These are phyloP conservation scores for Onthophagus taurus DNA, from an alignment of 1,140 invertebrate genomes.

Conservation along the genomic window DNA sequence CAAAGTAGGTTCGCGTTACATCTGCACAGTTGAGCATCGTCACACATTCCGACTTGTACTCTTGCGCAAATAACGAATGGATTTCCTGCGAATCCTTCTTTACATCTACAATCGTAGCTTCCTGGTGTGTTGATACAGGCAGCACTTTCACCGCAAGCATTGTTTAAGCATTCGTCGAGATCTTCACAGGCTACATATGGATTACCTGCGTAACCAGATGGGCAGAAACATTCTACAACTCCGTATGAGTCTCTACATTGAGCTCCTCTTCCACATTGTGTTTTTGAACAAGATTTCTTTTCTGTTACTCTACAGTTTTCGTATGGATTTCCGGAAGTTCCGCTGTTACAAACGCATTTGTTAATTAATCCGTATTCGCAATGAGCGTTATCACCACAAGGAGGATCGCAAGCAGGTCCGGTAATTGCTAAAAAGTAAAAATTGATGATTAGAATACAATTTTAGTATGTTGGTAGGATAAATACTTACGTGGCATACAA, in stretches of 20 bases:
- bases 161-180: constrained; percentile 73
- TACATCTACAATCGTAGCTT: constrained; percentile 78
- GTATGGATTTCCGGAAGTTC: constrained; percentile 80
- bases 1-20: constrained; percentile 62
- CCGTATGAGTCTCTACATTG: constrained; percentile 64
- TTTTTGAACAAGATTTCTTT: constrained; percentile 60
- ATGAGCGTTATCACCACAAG: constrained; percentile 73
- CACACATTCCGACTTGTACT: constrained; percentile 55
- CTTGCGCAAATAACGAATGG: constrained; percentile 69
- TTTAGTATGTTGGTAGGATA: background rate
- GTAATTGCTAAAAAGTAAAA: constrained; percentile 53
- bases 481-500: constrained; percentile 80
- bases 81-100: constrained; percentile 71
- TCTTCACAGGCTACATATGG: constrained; percentile 78
- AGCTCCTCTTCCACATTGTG: constrained; percentile 67
- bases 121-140: constrained; percentile 82
- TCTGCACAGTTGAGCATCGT: constrained; percentile 55
- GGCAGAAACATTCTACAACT: constrained; percentile 71
- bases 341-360: constrained; percentile 73
- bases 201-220: constrained; percentile 73
- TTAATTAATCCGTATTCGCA: constrained; percentile 72
- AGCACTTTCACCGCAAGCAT: constrained; percentile 76
- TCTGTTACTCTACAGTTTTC: constrained; percentile 53
- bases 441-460: constrained; percentile 7
- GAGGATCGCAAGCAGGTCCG: constrained; percentile 68